Evolutionary conservation across 2,113 vertebrate genomes (phyloP).

Genomic region (Nesoenas mayeri): DNA sequence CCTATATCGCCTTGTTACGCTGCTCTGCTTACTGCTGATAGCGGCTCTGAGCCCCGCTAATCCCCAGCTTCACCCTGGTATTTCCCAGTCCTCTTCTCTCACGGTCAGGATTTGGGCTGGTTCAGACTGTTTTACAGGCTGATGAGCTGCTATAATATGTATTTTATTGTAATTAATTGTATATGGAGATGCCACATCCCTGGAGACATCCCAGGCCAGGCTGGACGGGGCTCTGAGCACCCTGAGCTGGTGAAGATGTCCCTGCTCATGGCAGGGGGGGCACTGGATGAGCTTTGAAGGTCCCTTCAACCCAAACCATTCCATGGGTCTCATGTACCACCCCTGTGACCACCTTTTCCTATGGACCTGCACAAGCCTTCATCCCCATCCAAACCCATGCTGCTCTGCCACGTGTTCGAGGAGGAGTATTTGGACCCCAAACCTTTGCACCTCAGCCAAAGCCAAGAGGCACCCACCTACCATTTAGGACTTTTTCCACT

Average conservation of each 20-base stretch:
- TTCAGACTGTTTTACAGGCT: not conserved
- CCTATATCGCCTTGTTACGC: rapidly evolving
- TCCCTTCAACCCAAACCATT: too few relatives aligned
- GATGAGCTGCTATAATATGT: not conserved
- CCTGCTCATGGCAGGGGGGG: too few relatives aligned
- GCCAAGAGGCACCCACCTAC: not conserved
- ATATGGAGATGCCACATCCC: too few relatives aligned
- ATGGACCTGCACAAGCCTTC: not conserved
- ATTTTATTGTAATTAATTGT: too few relatives aligned
- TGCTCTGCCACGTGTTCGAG: not conserved
- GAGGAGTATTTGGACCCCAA: not conserved
- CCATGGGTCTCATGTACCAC: too few relatives aligned
- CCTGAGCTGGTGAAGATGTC: too few relatives aligned
- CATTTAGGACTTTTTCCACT: not conserved
- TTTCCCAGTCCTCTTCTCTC: not conserved
- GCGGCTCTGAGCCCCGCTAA: not conserved
- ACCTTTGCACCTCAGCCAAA: not conserved
- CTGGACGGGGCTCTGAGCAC: too few relatives aligned
- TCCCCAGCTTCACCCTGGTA: not conserved
- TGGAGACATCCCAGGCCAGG: too few relatives aligned
- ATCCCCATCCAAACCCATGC: not conserved
- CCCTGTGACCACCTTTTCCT: too few relatives aligned
- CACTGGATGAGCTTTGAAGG: too few relatives aligned
- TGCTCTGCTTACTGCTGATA: not conserved
- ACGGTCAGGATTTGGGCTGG: not conserved